Percentiles rank a stretch among this genome's conserved stretches.
Evolutionary conservation across 2,113 vertebrate species (phyloP).

Genomic region (Erinaceus europaeus): DNA sequence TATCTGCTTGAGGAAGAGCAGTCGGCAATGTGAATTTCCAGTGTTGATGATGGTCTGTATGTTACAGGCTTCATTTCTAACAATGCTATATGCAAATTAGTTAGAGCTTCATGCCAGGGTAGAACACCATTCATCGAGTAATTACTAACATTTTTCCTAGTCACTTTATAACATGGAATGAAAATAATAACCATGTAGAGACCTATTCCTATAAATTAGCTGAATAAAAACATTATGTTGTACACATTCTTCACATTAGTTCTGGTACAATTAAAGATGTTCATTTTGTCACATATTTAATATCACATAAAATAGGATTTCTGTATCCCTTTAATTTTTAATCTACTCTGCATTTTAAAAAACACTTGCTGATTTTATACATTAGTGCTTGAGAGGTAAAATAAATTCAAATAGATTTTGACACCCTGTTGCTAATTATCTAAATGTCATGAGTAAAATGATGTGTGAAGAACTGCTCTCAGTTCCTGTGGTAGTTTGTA

Average conservation of each 20-base stretch:
- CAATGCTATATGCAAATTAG: slow-evolving; percentile 68
- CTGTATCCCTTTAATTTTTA: slow-evolving; percentile 31
- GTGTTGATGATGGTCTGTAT: slow-evolving; percentile 59
- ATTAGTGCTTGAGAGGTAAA: slow-evolving; percentile 6
- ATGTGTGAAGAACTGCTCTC: slow-evolving; percentile 13
- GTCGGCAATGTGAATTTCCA: slow-evolving; percentile 36
- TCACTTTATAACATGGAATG: slow-evolving; percentile 49
- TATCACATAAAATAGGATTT: slow-evolving; percentile 19
- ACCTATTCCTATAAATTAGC: slow-evolving; percentile 54
- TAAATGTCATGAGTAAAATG: slow-evolving; percentile 41
- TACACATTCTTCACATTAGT: slow-evolving; percentile 30
- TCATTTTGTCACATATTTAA: slow-evolving; percentile 25
- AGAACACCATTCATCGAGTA: slow-evolving; percentile 67
- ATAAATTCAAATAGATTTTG: no score
- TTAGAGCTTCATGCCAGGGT: slow-evolving; percentile 31
- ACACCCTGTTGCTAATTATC: slow-evolving; percentile 39
- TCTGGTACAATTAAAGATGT: slow-evolving; percentile 32
- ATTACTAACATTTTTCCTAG: slow-evolving; percentile 68
- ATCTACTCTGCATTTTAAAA: slow-evolving; percentile 19
- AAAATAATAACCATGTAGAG: slow-evolving; percentile 57
- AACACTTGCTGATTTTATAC: slow-evolving; percentile 34
- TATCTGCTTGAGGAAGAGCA: slow-evolving; percentile 69
- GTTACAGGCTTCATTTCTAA: slow-evolving; percentile 70
- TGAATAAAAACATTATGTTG: slow-evolving; percentile 25
- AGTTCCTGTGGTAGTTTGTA: neutral